phyloP scores from a whole-genome alignment of 2,113 vertebrate species.

The Fulmarus glacialis region DNA sequence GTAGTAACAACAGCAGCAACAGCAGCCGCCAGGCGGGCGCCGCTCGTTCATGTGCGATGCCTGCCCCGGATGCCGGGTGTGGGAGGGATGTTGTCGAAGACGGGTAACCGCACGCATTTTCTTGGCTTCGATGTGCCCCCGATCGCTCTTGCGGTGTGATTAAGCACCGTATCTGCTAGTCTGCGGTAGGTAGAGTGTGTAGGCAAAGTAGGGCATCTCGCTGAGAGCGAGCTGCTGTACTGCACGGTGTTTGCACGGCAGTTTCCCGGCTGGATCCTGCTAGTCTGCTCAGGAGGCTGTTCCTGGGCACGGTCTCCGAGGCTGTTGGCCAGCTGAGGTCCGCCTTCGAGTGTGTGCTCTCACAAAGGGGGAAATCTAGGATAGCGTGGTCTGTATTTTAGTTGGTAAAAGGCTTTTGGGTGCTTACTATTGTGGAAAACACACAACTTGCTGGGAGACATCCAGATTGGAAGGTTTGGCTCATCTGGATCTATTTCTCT shows the following conservation, averaged over 20 bases:
- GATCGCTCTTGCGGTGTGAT: not conserved
- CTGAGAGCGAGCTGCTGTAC: not conserved
- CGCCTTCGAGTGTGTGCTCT: rapidly evolving
- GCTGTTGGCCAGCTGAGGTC: not conserved
- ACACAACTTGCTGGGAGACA: not conserved
- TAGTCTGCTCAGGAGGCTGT: rapidly evolving
- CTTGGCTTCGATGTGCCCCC: not conserved
- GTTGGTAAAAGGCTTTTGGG: not conserved
- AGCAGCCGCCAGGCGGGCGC: no score
- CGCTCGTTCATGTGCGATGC: not conserved
- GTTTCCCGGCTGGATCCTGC: not conserved
- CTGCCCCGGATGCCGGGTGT: not conserved
- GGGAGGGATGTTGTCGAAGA: not conserved
- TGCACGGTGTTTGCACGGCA: rapidly evolving
- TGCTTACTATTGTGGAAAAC: not conserved
- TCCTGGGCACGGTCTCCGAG: rapidly evolving
- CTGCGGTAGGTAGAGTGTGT: not conserved
- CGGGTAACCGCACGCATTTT: not conserved
- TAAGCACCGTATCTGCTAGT: not conserved
- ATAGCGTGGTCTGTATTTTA: rapidly evolving
- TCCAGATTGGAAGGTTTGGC: not conserved
- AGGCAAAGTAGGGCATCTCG: not conserved
- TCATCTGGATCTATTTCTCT: not conserved
- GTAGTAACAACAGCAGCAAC: not conserved
- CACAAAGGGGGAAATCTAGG: not conserved